Evolutionary conservation across 1,140 invertebrate species (phyloP).

Genomic region (Drosophila elegans): DNA sequence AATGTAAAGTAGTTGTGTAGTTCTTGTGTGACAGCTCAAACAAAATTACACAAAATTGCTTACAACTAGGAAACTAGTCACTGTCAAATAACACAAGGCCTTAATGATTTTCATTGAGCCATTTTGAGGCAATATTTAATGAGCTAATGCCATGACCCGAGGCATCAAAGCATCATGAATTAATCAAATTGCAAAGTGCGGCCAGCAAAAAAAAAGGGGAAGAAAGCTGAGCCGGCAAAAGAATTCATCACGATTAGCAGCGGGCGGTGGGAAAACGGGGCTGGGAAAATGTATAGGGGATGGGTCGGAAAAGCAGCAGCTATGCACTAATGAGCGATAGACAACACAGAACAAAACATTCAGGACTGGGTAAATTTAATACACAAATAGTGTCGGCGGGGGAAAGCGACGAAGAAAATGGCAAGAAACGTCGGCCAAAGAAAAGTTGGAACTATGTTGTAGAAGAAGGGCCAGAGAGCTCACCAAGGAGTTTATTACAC

Average conservation of each 20-base stretch:
- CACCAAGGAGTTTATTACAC: slow-evolving; percentile 47
- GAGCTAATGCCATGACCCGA: slow-evolving; percentile 31
- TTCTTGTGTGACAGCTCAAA: no score
- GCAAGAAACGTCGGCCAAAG: slow-evolving; percentile 2
- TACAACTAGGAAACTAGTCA: no score
- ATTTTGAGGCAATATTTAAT: slow-evolving; percentile 3
- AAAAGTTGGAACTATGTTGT: not conserved
- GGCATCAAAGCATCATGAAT: slow-evolving; percentile 63
- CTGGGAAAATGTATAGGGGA: not conserved
- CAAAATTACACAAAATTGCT: no score
- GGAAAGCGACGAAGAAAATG: not conserved
- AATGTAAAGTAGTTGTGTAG: no score
- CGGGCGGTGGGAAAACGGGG: not conserved
- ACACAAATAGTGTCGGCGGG: slow-evolving; percentile 29
- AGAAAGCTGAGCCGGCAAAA: slow-evolving; percentile 5
- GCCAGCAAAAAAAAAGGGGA: slow-evolving; percentile 14
- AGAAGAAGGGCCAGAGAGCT: not conserved
- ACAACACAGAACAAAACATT: slow-evolving; percentile 27
- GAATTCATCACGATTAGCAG: slow-evolving; percentile 22
- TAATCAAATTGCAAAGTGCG: slow-evolving; percentile 75
- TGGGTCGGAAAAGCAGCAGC: slow-evolving; percentile 10
- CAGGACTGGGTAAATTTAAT: slow-evolving; percentile 23
- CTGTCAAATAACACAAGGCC: no score
- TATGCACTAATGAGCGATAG: slow-evolving; percentile 44
- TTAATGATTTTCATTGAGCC: not conserved